These are phyloP conservation scores for Plecotus auritus DNA, from an alignment of 2,113 vertebrate species.

Conservation along the genomic window DNA sequence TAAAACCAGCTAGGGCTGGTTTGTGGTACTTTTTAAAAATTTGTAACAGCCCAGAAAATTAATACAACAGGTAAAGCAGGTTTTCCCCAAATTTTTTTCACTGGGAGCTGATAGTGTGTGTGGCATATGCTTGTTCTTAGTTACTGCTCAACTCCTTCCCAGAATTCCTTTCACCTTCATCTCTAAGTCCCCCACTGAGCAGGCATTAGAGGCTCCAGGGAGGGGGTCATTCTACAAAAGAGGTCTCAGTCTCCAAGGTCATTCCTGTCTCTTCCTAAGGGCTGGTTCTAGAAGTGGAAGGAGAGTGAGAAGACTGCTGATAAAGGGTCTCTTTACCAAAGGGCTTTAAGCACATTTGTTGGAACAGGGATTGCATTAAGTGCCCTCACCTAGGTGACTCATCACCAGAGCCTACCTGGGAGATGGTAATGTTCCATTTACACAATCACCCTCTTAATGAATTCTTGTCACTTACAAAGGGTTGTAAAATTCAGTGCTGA, in stretches of 20 bases:
- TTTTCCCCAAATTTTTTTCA: background rate
- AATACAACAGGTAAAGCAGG: background rate
- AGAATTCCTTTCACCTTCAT: background rate
- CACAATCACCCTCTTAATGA: background rate
- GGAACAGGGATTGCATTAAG: background rate
- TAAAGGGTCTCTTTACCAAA: constrained; percentile 2
- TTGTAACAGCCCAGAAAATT: background rate
- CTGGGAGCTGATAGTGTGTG: background rate
- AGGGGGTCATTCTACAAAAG: background rate
- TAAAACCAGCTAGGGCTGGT: background rate
- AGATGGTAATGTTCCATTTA: background rate
- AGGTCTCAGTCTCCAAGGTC: background rate
- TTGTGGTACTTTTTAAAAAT: background rate
- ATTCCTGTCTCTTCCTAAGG: background rate
- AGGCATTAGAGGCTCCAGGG: background rate
- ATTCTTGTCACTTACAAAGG: background rate
- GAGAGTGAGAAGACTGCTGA: background rate
- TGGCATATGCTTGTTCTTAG: background rate
- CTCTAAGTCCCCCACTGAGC: background rate
- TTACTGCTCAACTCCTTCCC: background rate
- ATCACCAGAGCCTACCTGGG: background rate
- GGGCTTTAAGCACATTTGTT: background rate
- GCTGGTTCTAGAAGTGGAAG: background rate
- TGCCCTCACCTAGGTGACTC: background rate
- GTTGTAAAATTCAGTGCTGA: background rate